phyloP scores from a whole-genome alignment of 2,888 invertebrate genomes.

The Watsonalla cultraria region DNA sequence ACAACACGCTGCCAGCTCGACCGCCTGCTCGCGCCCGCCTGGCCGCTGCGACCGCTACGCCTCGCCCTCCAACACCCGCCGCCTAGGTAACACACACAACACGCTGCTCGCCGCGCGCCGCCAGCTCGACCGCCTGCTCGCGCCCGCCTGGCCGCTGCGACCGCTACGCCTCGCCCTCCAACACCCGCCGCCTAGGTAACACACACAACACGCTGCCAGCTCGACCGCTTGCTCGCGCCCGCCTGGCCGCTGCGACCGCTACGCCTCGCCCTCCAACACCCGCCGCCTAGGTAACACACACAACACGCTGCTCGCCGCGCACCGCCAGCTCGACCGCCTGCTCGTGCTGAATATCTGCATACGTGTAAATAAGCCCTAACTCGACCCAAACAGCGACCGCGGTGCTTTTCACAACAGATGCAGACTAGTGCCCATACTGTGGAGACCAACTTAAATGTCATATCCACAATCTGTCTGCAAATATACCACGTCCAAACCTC shows the following conservation, averaged over 20 bases:
- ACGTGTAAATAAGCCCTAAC: no score
- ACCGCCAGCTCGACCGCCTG: slow-evolving; percentile 73
- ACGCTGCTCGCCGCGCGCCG: slow-evolving; percentile 90
- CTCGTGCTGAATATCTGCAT: slow-evolving; percentile 71
- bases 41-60: slow-evolving; percentile 85
- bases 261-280: slow-evolving; percentile 80
- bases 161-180: slow-evolving; percentile 81
- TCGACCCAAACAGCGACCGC: no score
- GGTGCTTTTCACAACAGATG: no score
- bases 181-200: slow-evolving; percentile 91
- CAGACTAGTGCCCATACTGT: no score
- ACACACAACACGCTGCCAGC: slow-evolving; percentile 81
- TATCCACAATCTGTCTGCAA: no score
- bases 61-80: slow-evolving; percentile 84
- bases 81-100: slow-evolving; percentile 82
- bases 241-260: slow-evolving; percentile 86
- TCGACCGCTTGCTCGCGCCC: slow-evolving; percentile 75
- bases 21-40: slow-evolving; percentile 77
- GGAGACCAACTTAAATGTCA: no score
- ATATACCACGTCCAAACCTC: no score
- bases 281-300: slow-evolving; percentile 88
- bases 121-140: slow-evolving; percentile 77
- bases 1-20: slow-evolving; percentile 83
- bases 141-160: slow-evolving; percentile 84
- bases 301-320: slow-evolving; percentile 83